Percentiles rank a stretch among this genome's conserved stretches.
Evolutionary conservation across 1,140 invertebrate genomes (phyloP).

Genomic region (Zophobas morio): DNA sequence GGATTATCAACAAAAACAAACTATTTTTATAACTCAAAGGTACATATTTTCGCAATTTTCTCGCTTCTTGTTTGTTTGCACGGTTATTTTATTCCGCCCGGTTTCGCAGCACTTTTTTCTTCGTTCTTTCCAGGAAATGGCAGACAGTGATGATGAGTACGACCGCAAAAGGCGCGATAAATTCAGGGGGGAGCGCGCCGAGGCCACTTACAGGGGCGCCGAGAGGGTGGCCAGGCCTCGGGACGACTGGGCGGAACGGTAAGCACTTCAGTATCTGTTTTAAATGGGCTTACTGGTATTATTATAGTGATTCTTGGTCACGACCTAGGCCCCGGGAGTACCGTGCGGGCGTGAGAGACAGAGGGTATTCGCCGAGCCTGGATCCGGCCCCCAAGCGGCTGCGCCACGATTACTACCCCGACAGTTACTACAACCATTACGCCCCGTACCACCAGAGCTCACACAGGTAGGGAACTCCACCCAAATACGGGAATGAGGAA

Average conservation of each 20-base stretch:
- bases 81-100: too few species aligned
- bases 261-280: conserved; percentile 49
- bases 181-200: conserved; percentile 88
- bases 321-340: conserved; percentile 78
- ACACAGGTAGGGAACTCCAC: conserved; percentile 60
- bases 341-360: conserved; percentile 68
- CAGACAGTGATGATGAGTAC: conserved; percentile 92
- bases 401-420: conserved; percentile 76
- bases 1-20: neutral
- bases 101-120: neutral
- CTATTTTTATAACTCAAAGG: neutral
- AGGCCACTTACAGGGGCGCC: conserved; percentile 83
- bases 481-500: too few species aligned
- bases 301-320: conserved; percentile 74
- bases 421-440: conserved; percentile 73
- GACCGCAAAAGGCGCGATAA: conserved; percentile 90
- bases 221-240: conserved; percentile 79
- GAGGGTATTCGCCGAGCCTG: conserved; percentile 85
- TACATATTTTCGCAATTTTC: too few species aligned
- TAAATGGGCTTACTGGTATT: conserved; percentile 18
- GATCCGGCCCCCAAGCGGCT: conserved; percentile 88
- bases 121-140: conserved; percentile 73
- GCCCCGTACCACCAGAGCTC: conserved; percentile 68
- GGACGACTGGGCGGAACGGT: conserved; percentile 85
- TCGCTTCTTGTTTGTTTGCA: too few species aligned